Evolutionary conservation across 2,888 invertebrate species (phyloP).

Genomic region (Philhelius pedissequus): DNA sequence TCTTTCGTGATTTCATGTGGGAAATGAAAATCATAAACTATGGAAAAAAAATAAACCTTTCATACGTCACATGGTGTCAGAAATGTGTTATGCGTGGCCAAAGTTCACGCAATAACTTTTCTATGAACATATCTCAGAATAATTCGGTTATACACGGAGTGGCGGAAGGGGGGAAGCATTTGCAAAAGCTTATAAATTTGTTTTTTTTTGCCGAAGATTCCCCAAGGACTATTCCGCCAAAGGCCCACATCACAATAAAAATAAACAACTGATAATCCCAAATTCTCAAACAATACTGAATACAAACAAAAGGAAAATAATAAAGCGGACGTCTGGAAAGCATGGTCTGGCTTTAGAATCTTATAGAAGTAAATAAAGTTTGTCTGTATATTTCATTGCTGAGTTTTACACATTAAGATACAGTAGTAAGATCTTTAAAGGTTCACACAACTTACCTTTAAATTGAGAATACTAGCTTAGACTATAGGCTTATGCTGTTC

Average conservation of each 20-base stretch:
- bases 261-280: slow-evolving; percentile 43
- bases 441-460: no score
- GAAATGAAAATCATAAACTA: slow-evolving; percentile 18
- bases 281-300: slow-evolving; percentile 26
- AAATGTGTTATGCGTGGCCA: slow-evolving; percentile 46
- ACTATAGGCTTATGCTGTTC: no score
- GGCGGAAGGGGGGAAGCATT: background rate
- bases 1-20: slow-evolving; percentile 26
- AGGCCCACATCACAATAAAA: slow-evolving; percentile 28
- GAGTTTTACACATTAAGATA: no score
- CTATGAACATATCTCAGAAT: background rate
- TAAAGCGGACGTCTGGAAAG: background rate
- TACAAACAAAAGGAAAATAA: background rate
- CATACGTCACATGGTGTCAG: slow-evolving; percentile 40
- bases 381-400: no score
- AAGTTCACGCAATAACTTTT: slow-evolving; percentile 40
- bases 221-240: background rate
- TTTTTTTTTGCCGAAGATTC: background rate
- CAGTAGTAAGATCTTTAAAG: no score
- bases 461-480: no score
- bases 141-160: background rate
- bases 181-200: slow-evolving; percentile 27
- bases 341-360: background rate
- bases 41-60: slow-evolving; percentile 19
- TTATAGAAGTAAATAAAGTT: no score